A percentile compares a stretch with the other conserved stretches of the same genome.
phyloP scores from a whole-genome alignment of 2,113 vertebrate genomes.

The Strix aluco region DNA sequence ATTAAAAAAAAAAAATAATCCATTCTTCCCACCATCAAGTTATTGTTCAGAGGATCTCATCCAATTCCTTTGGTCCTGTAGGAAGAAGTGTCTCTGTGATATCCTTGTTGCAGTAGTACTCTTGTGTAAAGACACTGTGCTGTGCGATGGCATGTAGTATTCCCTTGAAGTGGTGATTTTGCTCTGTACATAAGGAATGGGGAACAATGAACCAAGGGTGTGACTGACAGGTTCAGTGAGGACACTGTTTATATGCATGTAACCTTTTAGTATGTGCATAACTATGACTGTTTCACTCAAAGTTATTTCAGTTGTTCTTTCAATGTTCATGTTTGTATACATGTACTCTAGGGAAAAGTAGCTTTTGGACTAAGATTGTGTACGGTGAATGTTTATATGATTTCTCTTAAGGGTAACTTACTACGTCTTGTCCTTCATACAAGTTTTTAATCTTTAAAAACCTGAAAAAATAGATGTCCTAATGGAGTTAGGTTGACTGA shows the following conservation, averaged over 20 bases:
- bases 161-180: slow-evolving; percentile 5
- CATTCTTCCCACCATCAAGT: background rate
- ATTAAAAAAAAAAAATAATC: background rate
- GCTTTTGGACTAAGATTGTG: background rate
- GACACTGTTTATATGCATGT: background rate
- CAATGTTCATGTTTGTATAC: background rate
- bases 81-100: background rate
- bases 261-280: background rate
- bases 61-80: background rate
- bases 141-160: background rate
- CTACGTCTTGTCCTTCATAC: background rate
- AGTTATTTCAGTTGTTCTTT: background rate
- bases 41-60: background rate
- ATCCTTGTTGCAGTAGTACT: background rate
- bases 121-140: background rate
- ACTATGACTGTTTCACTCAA: background rate
- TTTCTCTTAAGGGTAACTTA: background rate
- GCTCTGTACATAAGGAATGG: background rate
- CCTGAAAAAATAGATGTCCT: background rate
- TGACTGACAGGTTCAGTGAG: background rate
- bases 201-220: background rate
- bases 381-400: background rate
- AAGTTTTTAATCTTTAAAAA: background rate
- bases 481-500: background rate
- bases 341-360: background rate